Conservation (phyloP, 92 coral and sea anemone species). For the Anthopleura xanthogrammica region DNA sequence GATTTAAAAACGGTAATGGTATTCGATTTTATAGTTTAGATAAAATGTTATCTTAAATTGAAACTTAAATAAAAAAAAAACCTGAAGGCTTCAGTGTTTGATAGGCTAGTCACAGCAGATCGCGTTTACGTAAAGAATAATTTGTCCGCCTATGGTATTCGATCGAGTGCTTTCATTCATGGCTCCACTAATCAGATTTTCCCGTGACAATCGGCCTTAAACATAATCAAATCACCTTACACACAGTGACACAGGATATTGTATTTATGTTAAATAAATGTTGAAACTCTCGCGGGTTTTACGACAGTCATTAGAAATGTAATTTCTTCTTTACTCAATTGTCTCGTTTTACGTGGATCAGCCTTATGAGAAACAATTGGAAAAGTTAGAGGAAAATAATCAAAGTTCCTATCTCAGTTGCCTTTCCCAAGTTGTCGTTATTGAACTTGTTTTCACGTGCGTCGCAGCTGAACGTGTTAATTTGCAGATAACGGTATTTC, state of each 20-base stretch:
- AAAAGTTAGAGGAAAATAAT: neutral
- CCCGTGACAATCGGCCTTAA: neutral
- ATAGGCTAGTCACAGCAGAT: too few species aligned
- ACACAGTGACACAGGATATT: neutral
- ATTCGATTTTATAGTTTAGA: neutral
- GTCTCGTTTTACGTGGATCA: neutral
- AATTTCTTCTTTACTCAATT: neutral
- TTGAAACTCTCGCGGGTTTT: neutral
- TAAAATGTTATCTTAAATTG: neutral
- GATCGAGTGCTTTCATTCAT: neutral
- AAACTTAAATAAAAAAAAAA: too few species aligned
- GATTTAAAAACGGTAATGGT: neutral
- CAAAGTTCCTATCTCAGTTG: neutral
- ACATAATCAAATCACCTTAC: neutral
- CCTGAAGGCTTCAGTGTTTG: neutral
- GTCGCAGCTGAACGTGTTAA: too few species aligned
- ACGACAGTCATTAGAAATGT: neutral
- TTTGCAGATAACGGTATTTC: too few species aligned
- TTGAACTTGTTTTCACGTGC: too few species aligned
- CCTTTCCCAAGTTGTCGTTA: too few species aligned
- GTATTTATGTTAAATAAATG: neutral
- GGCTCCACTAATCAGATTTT: neutral
- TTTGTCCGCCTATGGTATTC: neutral
- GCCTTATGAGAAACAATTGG: neutral
- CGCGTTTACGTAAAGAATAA: too few species aligned